These are phyloP conservation scores for Gallinago media DNA, from an alignment of 2,113 vertebrate species.

Conservation along the genomic window DNA sequence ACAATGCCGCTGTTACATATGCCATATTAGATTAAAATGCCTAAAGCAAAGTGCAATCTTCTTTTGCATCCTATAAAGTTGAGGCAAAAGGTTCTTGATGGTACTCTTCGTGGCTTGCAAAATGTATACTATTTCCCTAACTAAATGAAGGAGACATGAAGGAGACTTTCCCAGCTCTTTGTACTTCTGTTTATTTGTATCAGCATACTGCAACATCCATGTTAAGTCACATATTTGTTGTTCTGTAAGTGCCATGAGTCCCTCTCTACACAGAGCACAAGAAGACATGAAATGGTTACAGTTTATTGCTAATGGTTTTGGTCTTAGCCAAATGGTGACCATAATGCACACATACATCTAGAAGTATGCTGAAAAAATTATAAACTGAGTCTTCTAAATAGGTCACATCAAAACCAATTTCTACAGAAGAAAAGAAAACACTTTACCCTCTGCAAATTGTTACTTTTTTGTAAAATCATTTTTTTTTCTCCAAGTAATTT, in stretches of 20 bases:
- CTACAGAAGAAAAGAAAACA: neutral
- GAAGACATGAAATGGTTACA: neutral
- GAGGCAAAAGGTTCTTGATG: neutral
- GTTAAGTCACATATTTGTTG: neutral
- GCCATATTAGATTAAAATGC: neutral
- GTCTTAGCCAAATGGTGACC: neutral
- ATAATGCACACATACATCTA: neutral
- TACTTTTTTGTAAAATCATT: neutral
- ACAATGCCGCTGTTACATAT: neutral
- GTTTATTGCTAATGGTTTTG: neutral
- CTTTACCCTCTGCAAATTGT: neutral
- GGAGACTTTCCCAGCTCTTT: neutral
- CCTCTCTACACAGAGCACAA: neutral
- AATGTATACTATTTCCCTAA: neutral
- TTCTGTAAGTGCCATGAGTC: neutral
- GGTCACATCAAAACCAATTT: neutral
- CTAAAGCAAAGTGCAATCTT: neutral
- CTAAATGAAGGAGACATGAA: rapidly evolving
- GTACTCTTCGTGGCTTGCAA: neutral
- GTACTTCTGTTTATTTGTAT: neutral
- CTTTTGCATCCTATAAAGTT: neutral
- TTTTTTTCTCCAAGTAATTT: neutral
- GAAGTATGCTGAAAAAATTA: neutral
- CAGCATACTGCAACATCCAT: neutral
- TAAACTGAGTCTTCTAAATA: neutral